Conservation (phyloP, 1,140 invertebrate genomes). For the Heliconius congener region DNA sequence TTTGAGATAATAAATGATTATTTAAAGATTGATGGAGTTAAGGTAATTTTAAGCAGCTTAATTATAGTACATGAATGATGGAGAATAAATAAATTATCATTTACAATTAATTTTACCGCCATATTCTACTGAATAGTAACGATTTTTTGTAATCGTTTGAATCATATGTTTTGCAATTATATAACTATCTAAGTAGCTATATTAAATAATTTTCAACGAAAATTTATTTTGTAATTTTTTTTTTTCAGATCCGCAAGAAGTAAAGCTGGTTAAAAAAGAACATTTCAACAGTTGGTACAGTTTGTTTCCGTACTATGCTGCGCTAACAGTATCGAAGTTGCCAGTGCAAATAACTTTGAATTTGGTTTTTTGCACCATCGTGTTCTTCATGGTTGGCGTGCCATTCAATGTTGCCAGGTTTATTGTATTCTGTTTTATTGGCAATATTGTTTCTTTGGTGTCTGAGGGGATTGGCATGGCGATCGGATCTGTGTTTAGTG, state of each 20-base stretch:
- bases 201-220: too few species aligned
- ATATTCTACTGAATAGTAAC: too few species aligned
- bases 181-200: too few species aligned
- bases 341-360: slow-evolving; percentile 83
- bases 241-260: slow-evolving; percentile 88
- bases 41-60: too few species aligned
- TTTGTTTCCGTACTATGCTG: slow-evolving; percentile 89
- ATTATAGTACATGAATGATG: too few species aligned
- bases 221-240: neutral
- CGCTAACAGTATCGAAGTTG: slow-evolving; percentile 86
- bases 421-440: slow-evolving; percentile 81
- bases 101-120: too few species aligned
- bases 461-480: slow-evolving; percentile 84
- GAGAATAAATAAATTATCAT: too few species aligned
- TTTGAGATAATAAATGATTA: too few species aligned
- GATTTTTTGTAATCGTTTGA: too few species aligned
- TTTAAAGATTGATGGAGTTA: too few species aligned
- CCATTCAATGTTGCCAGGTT: slow-evolving; percentile 81
- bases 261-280: slow-evolving; percentile 90
- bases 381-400: slow-evolving; percentile 84
- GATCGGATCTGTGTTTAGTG: slow-evolving; percentile 85
- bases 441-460: slow-evolving; percentile 82
- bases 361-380: slow-evolving; percentile 82
- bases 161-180: too few species aligned
- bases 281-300: slow-evolving; percentile 93